Base-by-base conservation (phyloP, 2,888 invertebrate species). In the Netelia melanura region DNA sequence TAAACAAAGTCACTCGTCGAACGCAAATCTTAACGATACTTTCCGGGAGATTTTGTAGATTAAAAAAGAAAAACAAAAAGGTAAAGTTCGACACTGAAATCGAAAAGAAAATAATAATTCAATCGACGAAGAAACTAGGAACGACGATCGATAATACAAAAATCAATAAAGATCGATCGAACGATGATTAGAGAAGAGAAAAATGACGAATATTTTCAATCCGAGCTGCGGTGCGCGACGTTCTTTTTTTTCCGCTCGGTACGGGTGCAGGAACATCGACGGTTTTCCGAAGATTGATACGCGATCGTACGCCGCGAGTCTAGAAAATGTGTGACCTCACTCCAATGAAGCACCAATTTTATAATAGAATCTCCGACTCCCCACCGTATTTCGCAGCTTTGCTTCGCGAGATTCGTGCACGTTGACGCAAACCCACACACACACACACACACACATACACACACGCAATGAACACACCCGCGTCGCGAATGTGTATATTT, bases 321-420 rank as follows among this genome's bases (percentile, higher is more conserved):
- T 88, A 90, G 88, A 89, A 90, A 91, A 79, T 79, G 38, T 90
- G 91, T 91, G 91, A 92, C 91, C 91, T 92, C 92, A 90, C 86
- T 90, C 90, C 87, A 88, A 86, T 92, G 92, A 92, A 92, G 92
- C 93, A 92, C 89, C 90, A 90, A 93, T 92, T 93, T 93, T 93
- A 93, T 93, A 92, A 93, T 93, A 93, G 91, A 90, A 90, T 87
- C 90, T 86, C 87, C 81, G 58, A 62, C 81, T 82, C 87, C 85
- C 84, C 87, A 84, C 82, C 79, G 75, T 72, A 56, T 72, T 79
- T 71, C 70, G 56, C 67, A 52, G 78, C 77, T 80, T 65, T 72
- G 48, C 61, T 74, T 38, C 54, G 25, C 21, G 76, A 81, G 81
- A 74, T 56, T 62, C 71, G 58, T 70, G 70, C 38, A 61, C 65